These are phyloP conservation scores for Eupithecia inturbata DNA, from an alignment of 2,888 invertebrate species.

Conservation along the genomic window DNA sequence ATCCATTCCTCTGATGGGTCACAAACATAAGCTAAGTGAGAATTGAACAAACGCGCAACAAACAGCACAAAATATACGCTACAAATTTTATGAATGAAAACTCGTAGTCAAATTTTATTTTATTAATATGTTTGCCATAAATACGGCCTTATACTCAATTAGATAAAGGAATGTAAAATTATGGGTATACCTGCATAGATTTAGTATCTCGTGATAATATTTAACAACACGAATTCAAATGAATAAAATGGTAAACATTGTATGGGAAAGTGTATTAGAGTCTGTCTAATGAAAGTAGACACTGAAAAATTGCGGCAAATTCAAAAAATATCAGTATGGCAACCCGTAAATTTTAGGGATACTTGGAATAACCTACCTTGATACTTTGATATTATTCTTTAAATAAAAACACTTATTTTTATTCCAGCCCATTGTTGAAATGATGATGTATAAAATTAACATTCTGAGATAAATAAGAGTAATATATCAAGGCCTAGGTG, in stretches of 20 bases:
- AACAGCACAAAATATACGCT: slow-evolving; percentile 76
- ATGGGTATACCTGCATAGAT: slow-evolving; percentile 18
- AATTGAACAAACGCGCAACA: slow-evolving; percentile 68
- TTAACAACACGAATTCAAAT: slow-evolving; percentile 18
- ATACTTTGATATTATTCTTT: too few species aligned
- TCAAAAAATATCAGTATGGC: too few species aligned
- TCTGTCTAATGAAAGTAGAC: too few species aligned
- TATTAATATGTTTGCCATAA: slow-evolving; percentile 67
- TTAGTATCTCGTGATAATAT: slow-evolving; percentile 14
- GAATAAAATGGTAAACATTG: slow-evolving; percentile 17
- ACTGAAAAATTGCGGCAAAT: too few species aligned
- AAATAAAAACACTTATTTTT: too few species aligned
- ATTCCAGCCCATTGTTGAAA: too few species aligned
- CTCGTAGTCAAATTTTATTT: slow-evolving; percentile 61
- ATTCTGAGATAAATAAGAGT: too few species aligned
- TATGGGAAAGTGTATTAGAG: slow-evolving; percentile 18
- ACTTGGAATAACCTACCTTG: too few species aligned
- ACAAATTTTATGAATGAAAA: slow-evolving; percentile 68
- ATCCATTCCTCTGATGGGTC: slow-evolving; percentile 76
- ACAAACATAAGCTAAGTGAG: slow-evolving; percentile 57
- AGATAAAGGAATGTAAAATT: slow-evolving; percentile 25
- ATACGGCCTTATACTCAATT: slow-evolving; percentile 47
- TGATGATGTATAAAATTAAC: too few species aligned
- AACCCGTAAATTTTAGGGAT: too few species aligned
- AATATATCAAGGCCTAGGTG: too few species aligned